Evolutionary conservation across 2,113 vertebrate species (phyloP), one percentile per base, ranked within the genome.

Genomic region (Ivindomyrus marchei): DNA sequence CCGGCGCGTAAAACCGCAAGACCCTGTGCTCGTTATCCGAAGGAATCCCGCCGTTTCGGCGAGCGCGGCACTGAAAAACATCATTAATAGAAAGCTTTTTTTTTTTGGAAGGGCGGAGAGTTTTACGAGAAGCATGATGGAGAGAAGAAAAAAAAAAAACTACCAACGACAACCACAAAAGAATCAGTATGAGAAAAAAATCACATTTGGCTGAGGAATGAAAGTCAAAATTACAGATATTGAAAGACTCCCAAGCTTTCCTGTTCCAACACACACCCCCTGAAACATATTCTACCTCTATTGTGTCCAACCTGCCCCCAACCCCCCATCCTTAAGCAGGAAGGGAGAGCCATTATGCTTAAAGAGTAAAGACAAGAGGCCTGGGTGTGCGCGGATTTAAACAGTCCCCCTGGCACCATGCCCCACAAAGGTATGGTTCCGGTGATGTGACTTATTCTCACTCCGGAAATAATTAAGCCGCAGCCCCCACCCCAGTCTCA

Each of bases 391-490:
- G 58, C 91, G 90, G 87, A 90, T 94, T 85, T 88, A 92, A 93
- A 93, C 62, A 87, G 89, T 92, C 92, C 93, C 93, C 90, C 90
- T 91, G 93, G 93, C 94, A 93, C 62, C 53, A 56, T 91, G 83
- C 91, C 89, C 92, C 92, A 92, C 93, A 92, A 92, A 95, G 92
- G 93, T 95, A 94, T 91, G 90, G 92, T 94, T 94, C 92, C 92
- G 92, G 93, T 90, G 94, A 92, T 93, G 94, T 94, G 91, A n/a
- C 89, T 58, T 89, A 91, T 92, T 91, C 91, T 92, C 88, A 53
- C 92, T 94, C 92, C 92, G 91, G 94, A 95, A 94, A 95, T 94
- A 93, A 95, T 95, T 92, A 95, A 94, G 92, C 84, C 89, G 89
- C 91, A 93, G 80, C 89, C 62, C 49, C 89, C 92, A 77, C 85